These are phyloP conservation scores for Labeo calbasu DNA, from an alignment of 2,797 vertebrate genomes.

Conservation along the genomic window DNA sequence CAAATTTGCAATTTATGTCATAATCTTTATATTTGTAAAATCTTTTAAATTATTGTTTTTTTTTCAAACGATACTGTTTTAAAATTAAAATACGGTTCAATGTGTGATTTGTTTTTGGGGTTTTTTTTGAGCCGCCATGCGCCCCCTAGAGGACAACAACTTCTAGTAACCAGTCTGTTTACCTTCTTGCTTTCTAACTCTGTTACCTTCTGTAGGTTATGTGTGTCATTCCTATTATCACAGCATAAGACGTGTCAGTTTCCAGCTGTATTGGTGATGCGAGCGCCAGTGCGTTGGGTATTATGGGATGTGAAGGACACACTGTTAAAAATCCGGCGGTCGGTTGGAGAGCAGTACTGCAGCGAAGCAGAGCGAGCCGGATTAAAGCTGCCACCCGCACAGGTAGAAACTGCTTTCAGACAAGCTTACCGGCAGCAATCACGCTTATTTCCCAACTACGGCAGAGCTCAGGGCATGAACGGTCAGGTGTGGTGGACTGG, in stretches of 20 bases:
- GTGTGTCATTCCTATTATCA: background rate
- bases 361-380: constrained; percentile 79
- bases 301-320: constrained; percentile 96
- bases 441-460: constrained; percentile 87
- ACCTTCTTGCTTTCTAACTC: background rate
- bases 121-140: background rate
- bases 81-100: background rate
- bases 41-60: background rate
- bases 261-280: constrained; percentile 67
- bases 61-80: background rate
- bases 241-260: background rate
- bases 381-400: constrained; percentile 72
- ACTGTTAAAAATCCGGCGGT: constrained; percentile 83
- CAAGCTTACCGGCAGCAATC: constrained; percentile 74
- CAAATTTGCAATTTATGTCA: background rate
- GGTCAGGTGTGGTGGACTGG: constrained; percentile 87
- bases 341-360: constrained; percentile 87
- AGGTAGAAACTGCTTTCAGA: constrained; percentile 78
- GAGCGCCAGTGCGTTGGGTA: constrained; percentile 79
- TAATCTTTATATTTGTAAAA: background rate
- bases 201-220: background rate
- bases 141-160: background rate
- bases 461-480: constrained; percentile 78
- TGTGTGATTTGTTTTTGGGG: background rate
- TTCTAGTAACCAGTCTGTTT: background rate